Evolutionary conservation across 2,888 invertebrate species (phyloP).

Genomic region (Glomeris marginata): DNA sequence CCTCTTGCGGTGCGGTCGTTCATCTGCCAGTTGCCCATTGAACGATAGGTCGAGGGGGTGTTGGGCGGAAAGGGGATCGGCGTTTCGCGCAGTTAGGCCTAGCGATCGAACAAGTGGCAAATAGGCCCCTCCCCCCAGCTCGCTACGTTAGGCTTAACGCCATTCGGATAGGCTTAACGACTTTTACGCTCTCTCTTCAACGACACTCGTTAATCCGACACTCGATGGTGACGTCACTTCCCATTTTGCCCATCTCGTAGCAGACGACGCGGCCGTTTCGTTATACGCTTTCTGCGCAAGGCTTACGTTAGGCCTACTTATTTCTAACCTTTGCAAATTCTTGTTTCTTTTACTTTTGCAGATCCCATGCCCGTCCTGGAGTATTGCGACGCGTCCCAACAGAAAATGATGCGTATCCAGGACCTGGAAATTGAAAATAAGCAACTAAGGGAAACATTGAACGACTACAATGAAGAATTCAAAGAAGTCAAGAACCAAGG

Average conservation of each 20-base stretch:
- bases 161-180: no score
- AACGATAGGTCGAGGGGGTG: no score
- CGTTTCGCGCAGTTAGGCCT: no score
- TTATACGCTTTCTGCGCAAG: no score
- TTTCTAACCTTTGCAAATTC: slow-evolving; percentile 3
- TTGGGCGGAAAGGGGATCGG: no score
- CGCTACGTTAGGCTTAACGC: no score
- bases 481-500: slow-evolving; percentile 38
- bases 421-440: slow-evolving; percentile 38
- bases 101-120: no score
- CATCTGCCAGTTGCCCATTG: no score
- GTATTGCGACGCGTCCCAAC: slow-evolving; percentile 31
- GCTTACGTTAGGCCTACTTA: slow-evolving; percentile 3
- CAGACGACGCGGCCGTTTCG: not conserved
- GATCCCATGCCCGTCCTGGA: slow-evolving; percentile 35
- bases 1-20: no score
- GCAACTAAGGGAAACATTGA: slow-evolving; percentile 35
- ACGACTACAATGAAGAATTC: slow-evolving; percentile 37
- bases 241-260: slow-evolving; percentile 2
- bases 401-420: slow-evolving; percentile 28
- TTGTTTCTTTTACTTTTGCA: slow-evolving; percentile 19
- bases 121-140: no score
- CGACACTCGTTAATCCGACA: no score
- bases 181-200: no score
- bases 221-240: not conserved